Conservation (phyloP, 2,797 vertebrate genomes). For the Petrocephalus schoutedeni region DNA sequence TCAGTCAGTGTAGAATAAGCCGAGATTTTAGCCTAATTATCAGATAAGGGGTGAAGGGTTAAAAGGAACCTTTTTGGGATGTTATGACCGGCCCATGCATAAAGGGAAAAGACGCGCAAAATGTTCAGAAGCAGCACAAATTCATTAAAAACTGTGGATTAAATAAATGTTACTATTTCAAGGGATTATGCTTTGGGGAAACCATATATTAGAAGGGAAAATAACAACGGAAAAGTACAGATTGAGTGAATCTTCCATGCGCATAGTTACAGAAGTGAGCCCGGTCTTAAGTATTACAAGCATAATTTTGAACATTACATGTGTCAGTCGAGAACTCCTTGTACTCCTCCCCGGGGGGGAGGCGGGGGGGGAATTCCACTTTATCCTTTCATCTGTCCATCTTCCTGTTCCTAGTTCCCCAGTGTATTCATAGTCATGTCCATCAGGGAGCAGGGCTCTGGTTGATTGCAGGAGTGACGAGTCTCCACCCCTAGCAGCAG, state of each 20-base stretch:
- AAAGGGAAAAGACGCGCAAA: neutral
- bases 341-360: neutral
- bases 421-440: neutral
- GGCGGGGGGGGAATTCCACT: no score
- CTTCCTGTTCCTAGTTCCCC: neutral
- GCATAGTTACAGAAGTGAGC: neutral
- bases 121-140: neutral
- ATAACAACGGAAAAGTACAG: neutral
- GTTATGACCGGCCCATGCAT: neutral
- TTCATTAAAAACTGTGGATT: neutral
- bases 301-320: neutral
- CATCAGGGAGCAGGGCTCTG: neutral
- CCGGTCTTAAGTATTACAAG: neutral
- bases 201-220: neutral
- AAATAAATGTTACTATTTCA: neutral
- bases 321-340: neutral
- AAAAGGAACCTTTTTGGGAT: neutral
- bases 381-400: neutral
- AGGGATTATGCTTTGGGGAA: neutral
- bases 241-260: neutral
- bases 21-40: neutral
- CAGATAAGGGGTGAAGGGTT: neutral
- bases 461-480: neutral
- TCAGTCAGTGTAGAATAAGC: no score
- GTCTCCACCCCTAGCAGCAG: neutral